Conservation (phyloP, 2,888 invertebrate species). For the Pristionchus exspectatus region DNA sequence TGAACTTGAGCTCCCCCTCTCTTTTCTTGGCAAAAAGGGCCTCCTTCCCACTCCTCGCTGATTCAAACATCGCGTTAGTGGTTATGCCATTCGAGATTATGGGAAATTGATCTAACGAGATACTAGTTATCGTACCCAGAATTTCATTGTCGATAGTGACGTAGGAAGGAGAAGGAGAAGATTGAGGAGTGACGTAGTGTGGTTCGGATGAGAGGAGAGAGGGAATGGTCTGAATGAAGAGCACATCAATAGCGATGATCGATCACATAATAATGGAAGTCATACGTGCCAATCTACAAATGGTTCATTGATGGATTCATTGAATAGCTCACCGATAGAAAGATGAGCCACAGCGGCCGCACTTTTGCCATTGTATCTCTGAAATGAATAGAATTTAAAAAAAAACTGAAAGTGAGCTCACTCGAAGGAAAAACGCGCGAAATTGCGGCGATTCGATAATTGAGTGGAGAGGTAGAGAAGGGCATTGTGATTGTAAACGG, state of each 20-base stretch:
- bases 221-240: background rate
- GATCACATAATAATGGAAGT: background rate
- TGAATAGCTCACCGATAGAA: background rate
- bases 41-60: background rate
- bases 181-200: conserved; percentile 39
- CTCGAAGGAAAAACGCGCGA: background rate
- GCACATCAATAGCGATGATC: background rate
- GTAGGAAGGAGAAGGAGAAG: conserved; percentile 41
- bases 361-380: conserved; percentile 11
- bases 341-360: background rate
- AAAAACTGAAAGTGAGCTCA: background rate
- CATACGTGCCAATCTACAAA: background rate
- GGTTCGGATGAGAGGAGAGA: background rate
- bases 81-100: conserved; percentile 14
- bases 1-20: conserved; percentile 22
- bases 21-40: conserved; percentile 10
- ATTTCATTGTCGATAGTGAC: conserved; percentile 51
- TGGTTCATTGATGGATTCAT: background rate
- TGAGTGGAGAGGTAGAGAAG: conserved; percentile 15
- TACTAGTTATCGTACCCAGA: conserved; percentile 4
- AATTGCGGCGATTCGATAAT: conserved; percentile 13
- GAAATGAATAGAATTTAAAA: background rate
- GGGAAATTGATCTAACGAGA: background rate
- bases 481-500: conserved; percentile 16
- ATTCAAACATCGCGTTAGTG: conserved; percentile 40